Evolutionary conservation across 2,797 vertebrate species (phyloP), one percentile per base, ranked within the genome.

Genomic region (Mastacembelus armatus): DNA sequence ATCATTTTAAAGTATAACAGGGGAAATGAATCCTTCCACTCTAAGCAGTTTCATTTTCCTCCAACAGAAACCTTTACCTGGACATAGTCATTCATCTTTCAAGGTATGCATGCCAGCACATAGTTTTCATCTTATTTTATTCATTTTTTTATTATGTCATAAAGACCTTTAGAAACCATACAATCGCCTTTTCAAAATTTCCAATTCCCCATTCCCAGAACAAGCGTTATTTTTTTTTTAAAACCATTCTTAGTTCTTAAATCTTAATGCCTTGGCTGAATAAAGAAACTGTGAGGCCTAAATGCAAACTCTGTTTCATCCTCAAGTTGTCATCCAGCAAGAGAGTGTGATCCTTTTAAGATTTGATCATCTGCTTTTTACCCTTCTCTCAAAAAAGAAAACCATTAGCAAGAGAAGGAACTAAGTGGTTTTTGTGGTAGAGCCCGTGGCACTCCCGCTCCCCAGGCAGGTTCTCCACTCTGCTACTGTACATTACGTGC

Each of bases 341-440:
- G 63, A 64, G 48, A 74, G 77, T 67, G 81, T 83, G 79, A 79
- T 72, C 81, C 85, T 82, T 85, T 88, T 87, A 89, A 86, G 77
- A 86, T 81, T 76, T 58, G 66, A 74, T 71, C 12, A 26, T 44
- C 62, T 76, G 75, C 74, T 83, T 82, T 88, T 88, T 85, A 66
- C 61, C 72, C 80, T 67, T 74, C 75, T 78, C 78, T 85, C 33
- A 64, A 88, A 92, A 91, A 89, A 85, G 80, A 88, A 92, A 91
- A 87, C 84, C 91, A 92, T 94, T 91, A 93, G 88, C 73, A 74
- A 47, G 86, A 88, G 78, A 80, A 67, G 74, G 71, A 89, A 88
- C 91, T 92, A 89, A 93, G 92, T 93, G 90, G 84, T 91, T 94
- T 93, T 88, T 89, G 89, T 89, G 89, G 92, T 92, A 89, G 85